Evolutionary conservation across 1,140 invertebrate genomes (phyloP).

Genomic region (Drosophila lacteicornis): DNA sequence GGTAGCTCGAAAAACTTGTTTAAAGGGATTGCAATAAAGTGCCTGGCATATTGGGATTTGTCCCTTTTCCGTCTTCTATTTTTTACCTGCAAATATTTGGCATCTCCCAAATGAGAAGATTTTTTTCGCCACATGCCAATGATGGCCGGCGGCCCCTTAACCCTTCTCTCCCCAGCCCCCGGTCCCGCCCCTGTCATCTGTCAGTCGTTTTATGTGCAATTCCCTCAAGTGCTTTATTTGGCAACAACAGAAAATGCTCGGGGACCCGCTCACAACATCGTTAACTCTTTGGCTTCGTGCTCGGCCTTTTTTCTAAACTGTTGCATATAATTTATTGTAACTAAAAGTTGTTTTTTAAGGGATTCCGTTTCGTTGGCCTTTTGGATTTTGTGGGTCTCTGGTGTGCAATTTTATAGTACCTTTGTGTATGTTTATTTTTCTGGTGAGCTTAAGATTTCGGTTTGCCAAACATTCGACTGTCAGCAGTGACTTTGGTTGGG

Average conservation of each 20-base stretch:
- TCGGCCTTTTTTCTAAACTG: slow-evolving; percentile 56
- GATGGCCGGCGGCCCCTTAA: slow-evolving; percentile 44
- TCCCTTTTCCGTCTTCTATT: slow-evolving; percentile 62
- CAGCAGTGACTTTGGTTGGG: slow-evolving; percentile 63
- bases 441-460: slow-evolving; percentile 49
- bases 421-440: slow-evolving; percentile 33
- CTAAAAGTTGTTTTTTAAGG: slow-evolving; percentile 59
- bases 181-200: slow-evolving; percentile 22
- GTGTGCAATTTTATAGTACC: slow-evolving; percentile 73
- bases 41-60: slow-evolving; percentile 81
- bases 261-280: slow-evolving; percentile 51
- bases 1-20: slow-evolving; percentile 63
- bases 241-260: slow-evolving; percentile 39
- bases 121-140: slow-evolving; percentile 77
- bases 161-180: slow-evolving; percentile 5
- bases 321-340: slow-evolving; percentile 84
- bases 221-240: slow-evolving; percentile 83
- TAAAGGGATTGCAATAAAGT: slow-evolving; percentile 83
- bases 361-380: slow-evolving; percentile 36
- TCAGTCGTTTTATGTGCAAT: slow-evolving; percentile 78
- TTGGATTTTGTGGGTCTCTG: slow-evolving; percentile 67
- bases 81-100: slow-evolving; percentile 75
- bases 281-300: slow-evolving; percentile 62
- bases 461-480: slow-evolving; percentile 68
- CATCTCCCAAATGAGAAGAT: slow-evolving; percentile 76